Evolutionary conservation across 2,888 invertebrate species (phyloP).

Genomic region (Phoronis australis): DNA sequence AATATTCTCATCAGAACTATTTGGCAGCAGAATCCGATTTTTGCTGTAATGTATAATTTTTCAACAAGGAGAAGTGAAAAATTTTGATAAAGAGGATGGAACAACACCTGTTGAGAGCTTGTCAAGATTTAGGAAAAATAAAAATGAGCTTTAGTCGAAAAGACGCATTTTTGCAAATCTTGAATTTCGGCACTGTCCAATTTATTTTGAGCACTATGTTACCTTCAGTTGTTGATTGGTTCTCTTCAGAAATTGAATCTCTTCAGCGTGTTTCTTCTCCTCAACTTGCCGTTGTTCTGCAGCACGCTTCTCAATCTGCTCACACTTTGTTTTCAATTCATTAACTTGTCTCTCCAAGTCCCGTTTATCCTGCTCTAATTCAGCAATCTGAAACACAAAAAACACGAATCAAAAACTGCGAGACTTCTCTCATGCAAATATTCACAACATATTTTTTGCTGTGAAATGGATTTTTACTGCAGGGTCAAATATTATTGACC

Average conservation of each 20-base stretch:
- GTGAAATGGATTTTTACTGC: too few species aligned
- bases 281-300: conserved; percentile 77
- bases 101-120: too few species aligned
- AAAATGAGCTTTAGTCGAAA: background rate
- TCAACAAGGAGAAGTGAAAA: too few species aligned
- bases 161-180: background rate
- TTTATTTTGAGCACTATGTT: too few species aligned
- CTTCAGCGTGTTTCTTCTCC: conserved; percentile 87
- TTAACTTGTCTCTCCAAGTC: conserved; percentile 72
- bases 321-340: conserved; percentile 53
- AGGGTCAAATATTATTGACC: too few species aligned
- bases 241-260: conserved; percentile 84
- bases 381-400: conserved; percentile 53
- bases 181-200: background rate
- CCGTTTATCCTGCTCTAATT: conserved; percentile 64
- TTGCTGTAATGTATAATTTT: too few species aligned
- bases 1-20: too few species aligned
- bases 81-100: background rate
- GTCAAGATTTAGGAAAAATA: background rate
- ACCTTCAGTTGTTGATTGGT: conserved; percentile 91
- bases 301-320: conserved; percentile 54
- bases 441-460: too few species aligned
- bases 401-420: too few species aligned
- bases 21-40: too few species aligned
- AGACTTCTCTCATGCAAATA: too few species aligned